Evolutionary conservation across 2,888 invertebrate species (phyloP).

Genomic region (Microctonus hyperodae): DNA sequence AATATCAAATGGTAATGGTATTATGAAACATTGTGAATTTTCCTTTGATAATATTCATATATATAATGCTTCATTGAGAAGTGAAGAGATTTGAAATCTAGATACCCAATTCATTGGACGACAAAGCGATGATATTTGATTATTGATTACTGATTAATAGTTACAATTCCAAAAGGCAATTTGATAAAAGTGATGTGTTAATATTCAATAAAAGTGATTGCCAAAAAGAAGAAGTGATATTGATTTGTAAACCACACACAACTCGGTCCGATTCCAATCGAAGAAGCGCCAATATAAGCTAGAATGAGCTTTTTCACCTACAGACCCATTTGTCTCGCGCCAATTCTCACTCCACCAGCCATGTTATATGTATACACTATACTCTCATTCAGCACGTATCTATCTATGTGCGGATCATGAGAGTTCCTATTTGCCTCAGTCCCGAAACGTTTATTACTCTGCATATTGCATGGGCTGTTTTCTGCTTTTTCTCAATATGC

Average conservation of each 20-base stretch:
- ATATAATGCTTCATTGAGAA: too few species aligned
- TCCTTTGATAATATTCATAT: too few species aligned
- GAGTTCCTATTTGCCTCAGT: too few species aligned
- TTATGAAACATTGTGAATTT: too few species aligned
- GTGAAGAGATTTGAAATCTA: background rate
- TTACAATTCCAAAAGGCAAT: background rate
- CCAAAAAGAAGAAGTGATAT: background rate
- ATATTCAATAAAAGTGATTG: background rate
- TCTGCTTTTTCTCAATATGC: too few species aligned
- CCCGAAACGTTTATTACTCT: too few species aligned
- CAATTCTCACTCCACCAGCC: too few species aligned
- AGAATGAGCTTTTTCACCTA: background rate
- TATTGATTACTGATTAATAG: background rate
- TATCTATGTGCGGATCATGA: too few species aligned
- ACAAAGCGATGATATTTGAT: background rate
- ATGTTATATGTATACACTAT: too few species aligned
- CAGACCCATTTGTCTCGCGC: background rate
- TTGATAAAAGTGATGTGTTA: background rate
- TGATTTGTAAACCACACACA: background rate
- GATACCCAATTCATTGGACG: background rate
- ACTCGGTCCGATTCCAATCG: background rate
- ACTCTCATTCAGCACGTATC: too few species aligned
- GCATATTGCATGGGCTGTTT: too few species aligned
- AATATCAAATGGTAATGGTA: too few species aligned
- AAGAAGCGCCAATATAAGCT: background rate